Conservation (phyloP, 2,113 vertebrate genomes). For the Thermophis baileyi region DNA sequence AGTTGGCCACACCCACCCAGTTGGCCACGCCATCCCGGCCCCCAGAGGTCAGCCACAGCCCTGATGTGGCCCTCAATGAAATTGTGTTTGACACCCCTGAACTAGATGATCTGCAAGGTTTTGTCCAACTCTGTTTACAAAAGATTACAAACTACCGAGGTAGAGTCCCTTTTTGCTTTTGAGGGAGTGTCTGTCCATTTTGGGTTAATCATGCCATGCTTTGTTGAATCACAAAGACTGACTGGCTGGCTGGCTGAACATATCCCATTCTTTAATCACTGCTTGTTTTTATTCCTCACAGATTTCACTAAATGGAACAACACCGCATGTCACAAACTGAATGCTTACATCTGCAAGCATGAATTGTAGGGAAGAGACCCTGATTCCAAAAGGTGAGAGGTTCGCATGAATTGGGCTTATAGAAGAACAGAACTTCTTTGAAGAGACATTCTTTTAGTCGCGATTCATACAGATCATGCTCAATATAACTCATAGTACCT, state of each 20-base stretch:
- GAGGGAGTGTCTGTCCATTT: not conserved
- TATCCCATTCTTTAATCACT: not conserved
- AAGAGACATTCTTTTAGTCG: not conserved
- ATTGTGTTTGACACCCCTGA: too few relatives aligned
- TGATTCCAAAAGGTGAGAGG: too few relatives aligned
- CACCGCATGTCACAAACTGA: not conserved
- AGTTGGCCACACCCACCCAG: too few relatives aligned
- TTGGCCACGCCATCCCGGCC: too few relatives aligned
- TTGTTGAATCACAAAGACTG: not conserved
- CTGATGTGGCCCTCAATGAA: too few relatives aligned
- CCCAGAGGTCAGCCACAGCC: too few relatives aligned
- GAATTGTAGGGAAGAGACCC: not conserved
- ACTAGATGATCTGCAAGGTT: not conserved
- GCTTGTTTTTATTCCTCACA: not conserved
- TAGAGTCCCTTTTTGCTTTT: not conserved
- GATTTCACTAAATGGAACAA: not conserved
- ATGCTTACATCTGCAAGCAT: conserved; percentile 7
- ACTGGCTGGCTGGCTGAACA: not conserved
- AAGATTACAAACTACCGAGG: not conserved
- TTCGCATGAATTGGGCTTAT: not conserved
- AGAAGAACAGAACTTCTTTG: not conserved
- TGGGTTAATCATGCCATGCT: not conserved
- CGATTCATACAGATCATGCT: not conserved
- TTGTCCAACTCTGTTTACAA: not conserved
- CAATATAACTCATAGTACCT: not conserved